These are phyloP conservation scores for Petrocephalus schoutedeni DNA, from an alignment of 2,797 vertebrate species.

Conservation along the genomic window DNA sequence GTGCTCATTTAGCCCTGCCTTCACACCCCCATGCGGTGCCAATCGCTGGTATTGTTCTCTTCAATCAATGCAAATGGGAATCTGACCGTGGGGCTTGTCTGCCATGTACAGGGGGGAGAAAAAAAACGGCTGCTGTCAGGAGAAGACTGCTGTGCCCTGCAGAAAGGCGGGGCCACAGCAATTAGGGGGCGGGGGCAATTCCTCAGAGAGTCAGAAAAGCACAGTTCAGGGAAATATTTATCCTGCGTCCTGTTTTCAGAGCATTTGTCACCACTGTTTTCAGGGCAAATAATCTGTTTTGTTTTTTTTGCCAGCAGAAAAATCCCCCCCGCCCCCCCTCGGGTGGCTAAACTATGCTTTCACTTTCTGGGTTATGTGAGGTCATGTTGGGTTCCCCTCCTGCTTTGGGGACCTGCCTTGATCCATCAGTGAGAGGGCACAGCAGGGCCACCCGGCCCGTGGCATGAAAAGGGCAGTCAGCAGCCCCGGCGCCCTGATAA, in stretches of 20 bases:
- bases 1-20: constrained; percentile 11
- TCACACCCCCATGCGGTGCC: background rate
- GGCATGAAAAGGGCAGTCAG: constrained; percentile 19
- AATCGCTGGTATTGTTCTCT: constrained; percentile 36
- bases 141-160: constrained; percentile 28
- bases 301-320: constrained; percentile 48
- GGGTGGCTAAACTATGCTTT: constrained; percentile 28
- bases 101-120: constrained; percentile 9
- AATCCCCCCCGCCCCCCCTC: constrained; percentile 25
- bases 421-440: background rate
- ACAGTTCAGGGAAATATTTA: constrained; percentile 19
- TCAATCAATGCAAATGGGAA: constrained; percentile 42
- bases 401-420: background rate
- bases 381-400: constrained; percentile 30
- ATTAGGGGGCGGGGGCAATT: background rate
- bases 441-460: background rate
- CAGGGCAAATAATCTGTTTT: constrained; percentile 34
- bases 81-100: constrained; percentile 20
- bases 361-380: constrained; percentile 48
- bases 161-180: constrained; percentile 39
- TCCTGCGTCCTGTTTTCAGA: constrained; percentile 51
- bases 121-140: constrained; percentile 29
- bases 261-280: constrained; percentile 55
- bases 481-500: background rate
- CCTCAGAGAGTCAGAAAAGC: constrained; percentile 6